A percentile compares a stretch with the other conserved stretches of the same genome.
Conservation (phyloP, 2,797 vertebrate genomes). For the Bovichtus variegatus region DNA sequence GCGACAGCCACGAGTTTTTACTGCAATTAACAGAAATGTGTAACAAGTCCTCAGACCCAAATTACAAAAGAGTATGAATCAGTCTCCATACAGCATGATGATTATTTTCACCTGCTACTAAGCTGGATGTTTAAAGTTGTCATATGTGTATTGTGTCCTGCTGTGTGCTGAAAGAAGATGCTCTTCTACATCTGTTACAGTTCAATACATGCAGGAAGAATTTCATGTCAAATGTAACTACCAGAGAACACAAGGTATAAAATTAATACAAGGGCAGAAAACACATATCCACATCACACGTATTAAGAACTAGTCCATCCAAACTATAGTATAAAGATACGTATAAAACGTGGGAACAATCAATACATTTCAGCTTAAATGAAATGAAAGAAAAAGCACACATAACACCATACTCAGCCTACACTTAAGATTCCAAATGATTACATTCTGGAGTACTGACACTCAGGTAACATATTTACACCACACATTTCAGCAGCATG, state of each 20-base stretch:
- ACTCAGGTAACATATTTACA: neutral
- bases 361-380: neutral
- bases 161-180: neutral
- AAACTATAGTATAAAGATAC: neutral
- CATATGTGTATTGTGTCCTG: neutral
- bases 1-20: neutral
- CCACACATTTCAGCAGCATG: too few relatives aligned
- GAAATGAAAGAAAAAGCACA: neutral
- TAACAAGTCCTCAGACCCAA: neutral
- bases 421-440: neutral
- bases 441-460: neutral
- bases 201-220: neutral
- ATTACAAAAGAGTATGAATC: neutral
- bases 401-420: neutral
- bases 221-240: neutral
- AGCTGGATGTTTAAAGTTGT: neutral
- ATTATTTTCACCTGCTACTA: neutral
- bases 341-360: neutral
- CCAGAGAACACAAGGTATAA: neutral
- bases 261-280: neutral
- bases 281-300: neutral
- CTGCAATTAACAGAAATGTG: neutral
- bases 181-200: neutral
- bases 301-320: neutral
- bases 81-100: neutral